Conservation (phyloP, 1,140 invertebrate species). For the Calliopsis andreniformis region DNA sequence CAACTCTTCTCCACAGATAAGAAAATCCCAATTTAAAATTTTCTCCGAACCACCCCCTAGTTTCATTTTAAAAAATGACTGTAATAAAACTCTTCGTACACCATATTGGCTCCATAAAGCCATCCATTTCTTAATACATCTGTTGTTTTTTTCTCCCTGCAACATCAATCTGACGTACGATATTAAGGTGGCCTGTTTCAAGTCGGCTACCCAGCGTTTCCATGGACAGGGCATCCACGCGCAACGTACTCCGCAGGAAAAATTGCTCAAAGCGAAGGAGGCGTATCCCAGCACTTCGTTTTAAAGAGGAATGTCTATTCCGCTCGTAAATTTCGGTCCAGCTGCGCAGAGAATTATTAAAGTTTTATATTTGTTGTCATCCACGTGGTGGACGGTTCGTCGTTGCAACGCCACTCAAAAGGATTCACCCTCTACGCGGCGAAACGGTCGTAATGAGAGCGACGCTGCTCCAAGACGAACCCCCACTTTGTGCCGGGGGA, state of each 20-base stretch:
- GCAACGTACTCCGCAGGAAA: constrained; percentile 3
- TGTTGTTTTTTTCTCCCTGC: background rate
- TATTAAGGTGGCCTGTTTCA: constrained; percentile 1
- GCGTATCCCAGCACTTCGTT: constrained; percentile 29
- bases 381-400: background rate
- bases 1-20: too few relatives aligned
- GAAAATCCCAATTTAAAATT: too few relatives aligned
- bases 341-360: constrained; percentile 54
- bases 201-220: background rate
- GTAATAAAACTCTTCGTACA: background rate
- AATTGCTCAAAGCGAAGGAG: constrained; percentile 16
- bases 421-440: background rate
- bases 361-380: constrained; percentile 37
- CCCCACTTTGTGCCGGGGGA: constrained; percentile 17
- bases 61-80: background rate
- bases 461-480: constrained; percentile 11
- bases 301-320: constrained; percentile 48
- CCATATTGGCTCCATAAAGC: background rate
- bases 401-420: background rate
- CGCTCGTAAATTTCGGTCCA: constrained; percentile 39
- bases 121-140: constrained; percentile 1
- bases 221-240: background rate
- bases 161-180: constrained; percentile 14
- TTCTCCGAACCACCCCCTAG: too few relatives aligned
- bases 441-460: constrained; percentile 12